Evolutionary conservation across 2,113 vertebrate species (phyloP).

Genomic region (Periophthalmus modestus): DNA sequence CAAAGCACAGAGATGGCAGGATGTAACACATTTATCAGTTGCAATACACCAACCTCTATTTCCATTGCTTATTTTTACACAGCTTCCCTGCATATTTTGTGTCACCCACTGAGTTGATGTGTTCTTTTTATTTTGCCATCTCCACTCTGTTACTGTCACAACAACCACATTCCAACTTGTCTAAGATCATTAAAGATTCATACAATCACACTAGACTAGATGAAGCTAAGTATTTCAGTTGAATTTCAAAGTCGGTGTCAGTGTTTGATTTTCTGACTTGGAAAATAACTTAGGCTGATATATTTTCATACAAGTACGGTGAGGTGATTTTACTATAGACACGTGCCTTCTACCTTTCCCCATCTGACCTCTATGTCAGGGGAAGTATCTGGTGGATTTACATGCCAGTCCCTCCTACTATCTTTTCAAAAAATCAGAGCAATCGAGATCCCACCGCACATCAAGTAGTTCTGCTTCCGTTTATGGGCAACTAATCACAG

Average conservation of each 20-base stretch:
- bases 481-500: background rate
- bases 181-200: slow-evolving; percentile 16
- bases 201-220: slow-evolving; percentile 5
- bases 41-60: background rate
- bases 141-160: slow-evolving; percentile 5
- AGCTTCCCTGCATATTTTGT: slow-evolving; percentile 2
- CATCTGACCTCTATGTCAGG: background rate
- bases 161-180: slow-evolving; percentile 1
- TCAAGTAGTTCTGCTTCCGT: background rate
- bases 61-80: slow-evolving; percentile 6
- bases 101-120: background rate
- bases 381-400: no score
- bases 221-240: slow-evolving; percentile 1
- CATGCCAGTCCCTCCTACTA: no score
- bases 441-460: no score
- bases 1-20: slow-evolving; percentile 8
- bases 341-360: background rate
- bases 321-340: background rate
- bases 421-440: no score
- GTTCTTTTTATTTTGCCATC: slow-evolving; percentile 15
- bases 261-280: background rate
- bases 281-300: slow-evolving; percentile 1
- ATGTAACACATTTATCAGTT: background rate
- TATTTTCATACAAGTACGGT: background rate
- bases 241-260: background rate